Conservation (phyloP, 2,888 invertebrate species). For the Sphaerophoria taeniata region DNA sequence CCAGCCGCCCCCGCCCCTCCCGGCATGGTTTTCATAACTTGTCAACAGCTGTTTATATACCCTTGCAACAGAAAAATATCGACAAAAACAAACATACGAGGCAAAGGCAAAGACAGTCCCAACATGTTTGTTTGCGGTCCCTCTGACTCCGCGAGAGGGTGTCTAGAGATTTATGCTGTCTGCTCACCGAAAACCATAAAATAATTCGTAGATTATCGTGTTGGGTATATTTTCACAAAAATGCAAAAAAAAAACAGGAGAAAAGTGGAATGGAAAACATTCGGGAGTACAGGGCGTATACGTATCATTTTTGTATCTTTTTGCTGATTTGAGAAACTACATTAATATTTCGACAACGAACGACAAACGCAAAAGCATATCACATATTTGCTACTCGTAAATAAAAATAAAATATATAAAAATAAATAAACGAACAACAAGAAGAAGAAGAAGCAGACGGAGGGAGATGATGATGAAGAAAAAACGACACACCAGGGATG, state of each 20-base stretch:
- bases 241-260: conserved; percentile 3
- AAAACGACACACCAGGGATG: conserved; percentile 32
- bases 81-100: not conserved
- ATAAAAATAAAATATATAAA: conserved; percentile 44
- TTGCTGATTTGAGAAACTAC: conserved; percentile 62
- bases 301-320: conserved; percentile 56
- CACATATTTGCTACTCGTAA: conserved; percentile 54
- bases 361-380: conserved; percentile 1
- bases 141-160: not conserved
- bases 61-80: conserved; percentile 28
- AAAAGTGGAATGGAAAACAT: conserved; percentile 38
- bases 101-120: not conserved
- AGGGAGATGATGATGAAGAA: too few species aligned
- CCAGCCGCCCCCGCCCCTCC: not conserved
- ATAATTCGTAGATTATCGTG: conserved; percentile 62
- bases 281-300: conserved; percentile 63
- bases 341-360: conserved; percentile 61
- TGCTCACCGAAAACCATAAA: conserved; percentile 57
- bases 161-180: conserved; percentile 12
- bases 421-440: conserved; percentile 13
- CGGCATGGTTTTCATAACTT: conserved; percentile 29
- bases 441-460: not conserved
- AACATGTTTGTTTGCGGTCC: not conserved
- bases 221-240: conserved; percentile 35
- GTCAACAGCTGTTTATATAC: conserved; percentile 68